Base-by-base conservation (phyloP, 2,888 invertebrate species). In the Teleogryllus oceanicus region DNA sequence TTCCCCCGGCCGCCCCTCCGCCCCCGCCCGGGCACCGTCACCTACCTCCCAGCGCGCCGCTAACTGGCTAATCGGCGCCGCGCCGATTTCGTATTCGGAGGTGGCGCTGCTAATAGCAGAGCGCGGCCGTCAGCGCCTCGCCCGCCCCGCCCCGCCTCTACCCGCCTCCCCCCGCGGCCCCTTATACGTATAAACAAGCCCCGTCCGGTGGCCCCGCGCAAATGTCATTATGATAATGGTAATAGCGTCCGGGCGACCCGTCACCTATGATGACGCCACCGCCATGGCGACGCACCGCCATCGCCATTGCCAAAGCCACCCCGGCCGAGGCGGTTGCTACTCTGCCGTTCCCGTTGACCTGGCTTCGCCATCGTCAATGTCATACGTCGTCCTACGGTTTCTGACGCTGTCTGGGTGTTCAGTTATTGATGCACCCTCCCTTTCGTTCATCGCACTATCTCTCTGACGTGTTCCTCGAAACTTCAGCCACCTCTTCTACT, bases 181-280 rank as follows among this genome's bases (percentile, higher is more conserved):
- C 62, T 62, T 37, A n/a, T 11, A n/a, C 62, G 62, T 62, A 62
- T 62, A 62, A 62, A 62, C 62, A 62, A 62, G 62, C 16, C 37
- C 37, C 37, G 37, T 37, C 37, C 62, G n/a, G 62, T n/a, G 13
- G n/a, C 13, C 62, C 62, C n/a, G 62, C 3, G 62, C 62, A 62
- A 62, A 62, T 62, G 62, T 18, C n/a, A 62, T 62, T 62, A 62
- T 62, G 62, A 62, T 62, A 62, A 62, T 62, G 62, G 62, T 62
- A 62, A 62, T 62, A n/a, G 62, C 62, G 62, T 62, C 62, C n/a
- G 37, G 37, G 37, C 8, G 16, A 18, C 62, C 16, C 62, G 62
- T n/a, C 62, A 13, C 62, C 62, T 62, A 13, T n/a, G 62, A 18
- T n/a, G 62, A 13, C 62, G 62, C 62, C n/a, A 8, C 4, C 62